These are phyloP conservation scores for Siniperca undulata DNA, from an alignment of 2,797 vertebrate genomes.

Conservation along the genomic window DNA sequence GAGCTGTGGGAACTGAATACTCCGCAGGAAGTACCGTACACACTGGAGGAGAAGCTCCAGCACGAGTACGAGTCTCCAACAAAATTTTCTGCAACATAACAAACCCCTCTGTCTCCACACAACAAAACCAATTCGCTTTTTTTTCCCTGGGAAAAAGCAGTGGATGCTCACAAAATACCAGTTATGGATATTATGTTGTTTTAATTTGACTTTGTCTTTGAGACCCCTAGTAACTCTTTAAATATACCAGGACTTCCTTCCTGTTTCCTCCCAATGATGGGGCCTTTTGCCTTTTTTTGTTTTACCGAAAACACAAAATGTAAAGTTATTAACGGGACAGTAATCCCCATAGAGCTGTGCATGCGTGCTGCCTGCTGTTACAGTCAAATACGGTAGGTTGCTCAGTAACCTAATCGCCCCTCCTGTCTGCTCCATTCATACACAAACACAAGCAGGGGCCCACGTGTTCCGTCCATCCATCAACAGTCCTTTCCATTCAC, in stretches of 20 bases:
- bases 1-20: constrained; percentile 80
- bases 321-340: background rate
- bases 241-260: constrained; percentile 12
- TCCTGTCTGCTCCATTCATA: constrained; percentile 75
- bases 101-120: background rate
- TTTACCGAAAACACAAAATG: background rate
- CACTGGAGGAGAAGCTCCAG: constrained; percentile 60
- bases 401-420: constrained; percentile 83
- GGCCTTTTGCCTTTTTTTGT: background rate
- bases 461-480: constrained; percentile 67
- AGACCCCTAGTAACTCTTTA: background rate
- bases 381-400: constrained; percentile 78
- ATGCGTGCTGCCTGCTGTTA: constrained; percentile 50
- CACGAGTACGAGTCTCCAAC: background rate
- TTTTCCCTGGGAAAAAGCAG: background rate
- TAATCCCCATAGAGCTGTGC: background rate
- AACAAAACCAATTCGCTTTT: background rate
- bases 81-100: background rate
- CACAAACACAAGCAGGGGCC: constrained; percentile 64
- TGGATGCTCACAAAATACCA: background rate
- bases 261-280: background rate
- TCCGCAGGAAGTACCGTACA: constrained; percentile 81
- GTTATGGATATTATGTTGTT: background rate
- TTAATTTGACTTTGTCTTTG: background rate
- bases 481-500: constrained; percentile 56